These are phyloP conservation scores for Ceratina calcarata DNA, from an alignment of 1,140 invertebrate species.

Conservation along the genomic window DNA sequence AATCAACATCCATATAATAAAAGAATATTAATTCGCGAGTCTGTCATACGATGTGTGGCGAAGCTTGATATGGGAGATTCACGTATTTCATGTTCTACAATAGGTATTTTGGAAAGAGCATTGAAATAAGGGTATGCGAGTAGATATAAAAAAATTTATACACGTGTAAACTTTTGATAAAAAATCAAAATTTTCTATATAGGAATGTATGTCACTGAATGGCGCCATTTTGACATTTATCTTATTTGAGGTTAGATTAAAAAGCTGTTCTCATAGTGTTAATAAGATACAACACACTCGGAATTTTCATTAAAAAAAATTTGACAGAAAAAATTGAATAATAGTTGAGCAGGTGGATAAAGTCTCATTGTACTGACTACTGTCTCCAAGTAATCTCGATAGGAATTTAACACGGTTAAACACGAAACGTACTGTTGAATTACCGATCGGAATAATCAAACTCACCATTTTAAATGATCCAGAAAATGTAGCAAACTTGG, in stretches of 20 bases:
- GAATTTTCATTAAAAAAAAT: not conserved
- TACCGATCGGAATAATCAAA: slow-evolving; percentile 1
- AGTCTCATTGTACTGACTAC: not conserved
- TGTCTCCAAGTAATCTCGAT: not conserved
- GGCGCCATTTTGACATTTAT: slow-evolving; percentile 47
- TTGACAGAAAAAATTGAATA: too few relatives aligned
- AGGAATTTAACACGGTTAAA: not conserved
- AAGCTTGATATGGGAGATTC: too few relatives aligned
- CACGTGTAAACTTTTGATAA: not conserved
- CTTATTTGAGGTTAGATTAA: slow-evolving; percentile 29
- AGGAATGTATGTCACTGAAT: slow-evolving; percentile 15
- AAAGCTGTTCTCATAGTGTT: not conserved
- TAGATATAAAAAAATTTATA: not conserved
- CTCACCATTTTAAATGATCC: slow-evolving; percentile 42
- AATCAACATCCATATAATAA: not conserved
- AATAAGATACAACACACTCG: not conserved
- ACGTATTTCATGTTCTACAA: too few relatives aligned
- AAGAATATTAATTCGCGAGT: not conserved
- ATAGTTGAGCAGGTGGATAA: not conserved
- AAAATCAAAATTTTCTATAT: slow-evolving; percentile 16
- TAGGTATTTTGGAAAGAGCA: too few relatives aligned
- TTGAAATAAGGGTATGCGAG: not conserved
- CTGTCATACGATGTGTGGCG: too few relatives aligned
- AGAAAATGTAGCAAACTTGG: not conserved
- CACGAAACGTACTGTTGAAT: not conserved